A percentile compares a stretch with the other conserved stretches of the same genome.
Evolutionary conservation across 2,888 invertebrate genomes (phyloP).

Genomic region (Trisateles emortualis): DNA sequence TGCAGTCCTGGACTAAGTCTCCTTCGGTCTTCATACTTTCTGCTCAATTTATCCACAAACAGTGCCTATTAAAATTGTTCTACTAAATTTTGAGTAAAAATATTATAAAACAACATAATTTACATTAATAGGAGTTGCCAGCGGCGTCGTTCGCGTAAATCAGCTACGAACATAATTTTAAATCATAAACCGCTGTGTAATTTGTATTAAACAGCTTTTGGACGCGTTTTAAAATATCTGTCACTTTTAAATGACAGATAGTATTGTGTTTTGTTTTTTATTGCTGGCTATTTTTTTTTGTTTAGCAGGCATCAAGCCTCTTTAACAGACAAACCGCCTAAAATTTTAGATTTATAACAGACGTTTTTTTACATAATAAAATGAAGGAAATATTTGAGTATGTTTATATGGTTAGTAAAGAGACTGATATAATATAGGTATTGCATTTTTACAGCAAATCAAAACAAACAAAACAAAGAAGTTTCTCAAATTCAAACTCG

Average conservation of each 20-base stretch:
- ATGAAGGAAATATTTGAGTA: too few species aligned
- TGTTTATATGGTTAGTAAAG: too few species aligned
- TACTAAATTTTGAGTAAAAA: constrained; percentile 19
- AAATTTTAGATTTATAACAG: too few species aligned
- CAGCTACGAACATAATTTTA: constrained; percentile 24
- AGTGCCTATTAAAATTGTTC: constrained; percentile 1
- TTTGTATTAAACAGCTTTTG: constrained; percentile 22
- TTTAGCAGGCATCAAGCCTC: too few species aligned
- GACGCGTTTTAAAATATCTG: neutral
- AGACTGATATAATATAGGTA: too few species aligned
- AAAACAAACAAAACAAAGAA: neutral
- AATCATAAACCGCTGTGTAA: constrained; percentile 30
- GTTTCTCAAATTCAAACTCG: neutral
- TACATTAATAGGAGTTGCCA: constrained; percentile 26
- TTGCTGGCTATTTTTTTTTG: too few species aligned
- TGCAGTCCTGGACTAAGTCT: too few species aligned
- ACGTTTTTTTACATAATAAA: too few species aligned
- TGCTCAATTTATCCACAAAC: too few species aligned
- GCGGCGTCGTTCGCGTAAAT: constrained; percentile 25
- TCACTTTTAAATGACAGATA: neutral
- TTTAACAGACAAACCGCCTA: too few species aligned
- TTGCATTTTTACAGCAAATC: too few species aligned
- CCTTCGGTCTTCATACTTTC: too few species aligned
- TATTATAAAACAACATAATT: constrained; percentile 13
- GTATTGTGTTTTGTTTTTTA: neutral